Percentiles rank a stretch among this genome's conserved stretches.
These are phyloP conservation scores for Misgurnus anguillicaudatus DNA, from an alignment of 2,113 vertebrate genomes.

Conservation along the genomic window DNA sequence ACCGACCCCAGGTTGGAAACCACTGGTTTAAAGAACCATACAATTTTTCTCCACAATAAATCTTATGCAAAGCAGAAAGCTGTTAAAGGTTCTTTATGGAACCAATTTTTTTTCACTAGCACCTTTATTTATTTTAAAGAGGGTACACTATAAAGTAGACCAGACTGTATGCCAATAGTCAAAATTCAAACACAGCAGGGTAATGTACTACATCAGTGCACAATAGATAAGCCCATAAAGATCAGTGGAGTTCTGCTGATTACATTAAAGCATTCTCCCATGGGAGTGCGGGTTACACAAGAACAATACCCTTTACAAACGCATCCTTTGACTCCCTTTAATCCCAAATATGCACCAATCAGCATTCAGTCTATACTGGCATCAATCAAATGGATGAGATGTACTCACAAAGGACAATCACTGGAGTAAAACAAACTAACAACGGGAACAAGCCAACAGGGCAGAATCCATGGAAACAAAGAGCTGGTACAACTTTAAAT, in stretches of 20 bases:
- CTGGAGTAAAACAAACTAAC: slow-evolving; percentile 34
- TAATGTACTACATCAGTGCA: neutral
- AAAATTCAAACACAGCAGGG: neutral
- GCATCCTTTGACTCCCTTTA: neutral
- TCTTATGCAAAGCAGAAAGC: too few species aligned
- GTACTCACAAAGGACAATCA: neutral
- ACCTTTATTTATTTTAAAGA: too few species aligned
- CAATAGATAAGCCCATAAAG: neutral
- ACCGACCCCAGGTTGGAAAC: too few species aligned
- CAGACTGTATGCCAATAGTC: neutral
- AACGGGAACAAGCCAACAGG: slow-evolving; percentile 5
- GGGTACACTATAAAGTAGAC: neutral
- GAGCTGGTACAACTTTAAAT: neutral
- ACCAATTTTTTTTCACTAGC: too few species aligned
- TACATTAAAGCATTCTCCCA: slow-evolving; percentile 3
- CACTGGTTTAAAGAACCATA: too few species aligned
- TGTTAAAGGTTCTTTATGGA: too few species aligned
- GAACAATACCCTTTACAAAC: slow-evolving; percentile 15
- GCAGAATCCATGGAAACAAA: slow-evolving; percentile 20
- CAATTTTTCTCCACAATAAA: too few species aligned
- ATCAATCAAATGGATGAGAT: slow-evolving; percentile 31
- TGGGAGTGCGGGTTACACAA: slow-evolving; percentile 11
- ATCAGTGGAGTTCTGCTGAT: neutral
- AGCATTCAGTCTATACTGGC: slow-evolving; percentile 33
- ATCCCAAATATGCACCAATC: slow-evolving; percentile 11